phyloP scores from a whole-genome alignment of 2,888 invertebrate species.

The Agriopis aurantiaria region DNA sequence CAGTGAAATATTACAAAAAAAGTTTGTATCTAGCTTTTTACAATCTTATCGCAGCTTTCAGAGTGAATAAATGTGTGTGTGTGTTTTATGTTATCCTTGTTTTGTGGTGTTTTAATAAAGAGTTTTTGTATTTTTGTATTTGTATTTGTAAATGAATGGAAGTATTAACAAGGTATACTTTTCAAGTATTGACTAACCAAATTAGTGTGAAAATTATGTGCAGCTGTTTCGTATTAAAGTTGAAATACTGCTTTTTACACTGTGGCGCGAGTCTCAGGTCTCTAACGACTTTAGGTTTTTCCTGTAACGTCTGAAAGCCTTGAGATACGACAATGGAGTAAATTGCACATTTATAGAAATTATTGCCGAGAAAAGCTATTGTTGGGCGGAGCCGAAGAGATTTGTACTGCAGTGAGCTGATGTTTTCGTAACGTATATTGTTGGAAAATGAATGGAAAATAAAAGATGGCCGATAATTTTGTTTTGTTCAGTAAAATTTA shows the following conservation, averaged over 20 bases:
- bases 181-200: too few relatives aligned
- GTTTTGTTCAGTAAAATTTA: neutral
- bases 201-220: too few relatives aligned
- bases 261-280: conserved; percentile 16
- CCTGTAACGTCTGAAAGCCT: conserved; percentile 18
- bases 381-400: conserved; percentile 6
- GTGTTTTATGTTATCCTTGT: too few relatives aligned
- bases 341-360: conserved; percentile 36
- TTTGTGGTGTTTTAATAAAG: too few relatives aligned
- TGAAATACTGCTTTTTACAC: neutral
- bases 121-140: too few relatives aligned
- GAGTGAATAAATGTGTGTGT: too few relatives aligned
- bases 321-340: conserved; percentile 26
- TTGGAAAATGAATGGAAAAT: neutral
- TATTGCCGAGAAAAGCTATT: conserved; percentile 23
- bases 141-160: too few relatives aligned
- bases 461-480: neutral
- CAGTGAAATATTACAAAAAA: too few relatives aligned
- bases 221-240: neutral
- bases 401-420: conserved; percentile 7
- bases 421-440: conserved; percentile 2
- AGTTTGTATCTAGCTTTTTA: too few relatives aligned
- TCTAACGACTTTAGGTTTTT: conserved; percentile 28
- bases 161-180: too few relatives aligned
- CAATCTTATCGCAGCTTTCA: too few relatives aligned